phyloP scores from a whole-genome alignment of 2,888 invertebrate genomes.

The Orchestes rusci region DNA sequence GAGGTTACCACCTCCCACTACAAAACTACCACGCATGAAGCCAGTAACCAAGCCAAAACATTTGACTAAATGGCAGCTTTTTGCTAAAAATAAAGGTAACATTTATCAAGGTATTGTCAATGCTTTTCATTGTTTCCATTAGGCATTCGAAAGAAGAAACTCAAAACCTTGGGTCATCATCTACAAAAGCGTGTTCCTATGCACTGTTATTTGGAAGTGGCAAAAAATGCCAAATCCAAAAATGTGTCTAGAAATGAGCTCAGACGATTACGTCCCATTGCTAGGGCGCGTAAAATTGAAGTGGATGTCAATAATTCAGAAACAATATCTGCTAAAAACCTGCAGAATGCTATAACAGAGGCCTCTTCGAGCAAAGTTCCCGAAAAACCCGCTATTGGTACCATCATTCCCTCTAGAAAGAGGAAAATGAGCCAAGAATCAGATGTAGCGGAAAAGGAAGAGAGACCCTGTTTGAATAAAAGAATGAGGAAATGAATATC shows the following conservation, averaged over 20 bases:
- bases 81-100: constrained; percentile 87
- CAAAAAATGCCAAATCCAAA: constrained; percentile 81
- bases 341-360: constrained; percentile 74
- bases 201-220: constrained; percentile 93
- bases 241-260: constrained; percentile 93
- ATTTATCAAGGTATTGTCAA: no score
- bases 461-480: constrained; percentile 65
- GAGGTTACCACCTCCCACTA: constrained; percentile 68
- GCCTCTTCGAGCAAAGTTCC: constrained; percentile 86
- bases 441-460: constrained; percentile 57
- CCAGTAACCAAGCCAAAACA: constrained; percentile 80
- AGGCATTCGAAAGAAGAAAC: constrained; percentile 72
- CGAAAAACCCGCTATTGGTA: constrained; percentile 75
- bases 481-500: no score
- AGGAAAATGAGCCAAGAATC: constrained; percentile 59
- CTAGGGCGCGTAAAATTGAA: constrained; percentile 71
- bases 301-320: constrained; percentile 70
- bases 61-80: constrained; percentile 94
- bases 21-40: constrained; percentile 74
- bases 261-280: constrained; percentile 88
- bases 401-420: constrained; percentile 59
- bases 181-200: constrained; percentile 75
- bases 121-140: no score
- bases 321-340: constrained; percentile 47
- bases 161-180: constrained; percentile 80